Base-by-base conservation (phyloP, 2,113 vertebrate genomes). In the Hyperopisus bebe region DNA sequence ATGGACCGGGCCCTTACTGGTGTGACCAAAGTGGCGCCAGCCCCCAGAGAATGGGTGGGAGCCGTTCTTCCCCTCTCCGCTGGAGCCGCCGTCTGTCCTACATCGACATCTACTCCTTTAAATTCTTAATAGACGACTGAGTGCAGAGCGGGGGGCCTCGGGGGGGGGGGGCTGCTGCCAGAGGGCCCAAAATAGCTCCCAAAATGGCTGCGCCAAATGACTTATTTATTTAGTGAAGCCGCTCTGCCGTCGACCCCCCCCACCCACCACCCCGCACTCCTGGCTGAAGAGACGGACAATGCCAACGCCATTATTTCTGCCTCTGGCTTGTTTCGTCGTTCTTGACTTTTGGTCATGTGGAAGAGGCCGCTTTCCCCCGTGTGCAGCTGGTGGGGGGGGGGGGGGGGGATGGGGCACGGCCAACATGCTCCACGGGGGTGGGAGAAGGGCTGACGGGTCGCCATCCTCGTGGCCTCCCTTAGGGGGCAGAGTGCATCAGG, bases 71-170 rank as follows among this genome's bases (percentile, higher is more conserved):
- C 51, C 48, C 3, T 35, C 2, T 46, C 77, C 50, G 91, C 91
- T 92, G 91, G 91, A 94, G 92, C 90, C 89, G 91, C 92, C 92
- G n/a, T 93, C 87, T 94, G 94, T 93, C 94, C 95, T 94, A 94
- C 88, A 94, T 95, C 90, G 91, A 89, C 91, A 91, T 94, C 93
- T 39, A 17, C 70, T 94, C 91, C 27, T 91, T 94, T 96, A 94
- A 95, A 96, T 96, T 94, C 93, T 95, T 95, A 95, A 95, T 95
- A 94, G 94, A 94, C 91, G 24, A 92, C 90, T 90, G 94, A 94
- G 93, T 93, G 92, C 94, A 93, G 92, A 92, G 11, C 3, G 3
- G 31, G 70, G 70, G 27, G 70, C 11, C 19, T 35, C 0, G 31
- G 10, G n/a, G 66, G 66, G n/a, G 95, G 92, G 89, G 53, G 88